A percentile compares a stretch with the other conserved stretches of the same genome.
phyloP scores from a whole-genome alignment of 2,113 vertebrate species.

The Chlorodrepanis virens region DNA sequence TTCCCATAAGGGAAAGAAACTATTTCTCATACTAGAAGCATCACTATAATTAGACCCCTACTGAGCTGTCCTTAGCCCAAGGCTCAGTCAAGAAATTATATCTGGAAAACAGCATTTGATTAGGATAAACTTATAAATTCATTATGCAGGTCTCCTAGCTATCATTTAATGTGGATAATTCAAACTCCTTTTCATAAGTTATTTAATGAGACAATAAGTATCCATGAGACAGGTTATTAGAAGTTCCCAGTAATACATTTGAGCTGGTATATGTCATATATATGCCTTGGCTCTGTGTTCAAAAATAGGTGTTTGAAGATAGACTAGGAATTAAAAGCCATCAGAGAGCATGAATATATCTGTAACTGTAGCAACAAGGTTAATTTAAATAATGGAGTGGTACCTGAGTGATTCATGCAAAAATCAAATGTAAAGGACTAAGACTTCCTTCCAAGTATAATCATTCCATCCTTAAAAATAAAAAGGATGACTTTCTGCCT shows the following conservation, averaged over 20 bases:
- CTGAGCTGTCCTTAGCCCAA: background rate
- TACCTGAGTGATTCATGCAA: background rate
- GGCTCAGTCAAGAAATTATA: background rate
- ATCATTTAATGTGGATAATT: background rate
- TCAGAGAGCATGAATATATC: background rate
- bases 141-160: background rate
- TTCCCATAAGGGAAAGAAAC: slow-evolving; percentile 1
- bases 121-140: slow-evolving; percentile 10
- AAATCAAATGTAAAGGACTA: background rate
- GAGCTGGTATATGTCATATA: background rate
- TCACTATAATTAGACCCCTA: background rate
- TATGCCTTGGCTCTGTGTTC: background rate
- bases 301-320: background rate
- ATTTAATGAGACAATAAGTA: slow-evolving; percentile 15
- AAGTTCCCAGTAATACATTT: background rate
- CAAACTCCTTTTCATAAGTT: background rate
- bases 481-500: background rate
- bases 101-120: slow-evolving; percentile 35
- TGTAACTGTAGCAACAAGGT: background rate
- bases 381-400: background rate
- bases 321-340: background rate
- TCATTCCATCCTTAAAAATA: background rate
- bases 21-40: slow-evolving; percentile 8
- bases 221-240: background rate
- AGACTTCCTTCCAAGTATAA: background rate